Percentiles rank a stretch among this genome's conserved stretches.
phyloP scores from a whole-genome alignment of 2,797 vertebrate genomes.

The Pseudotriccus pelzelni region DNA sequence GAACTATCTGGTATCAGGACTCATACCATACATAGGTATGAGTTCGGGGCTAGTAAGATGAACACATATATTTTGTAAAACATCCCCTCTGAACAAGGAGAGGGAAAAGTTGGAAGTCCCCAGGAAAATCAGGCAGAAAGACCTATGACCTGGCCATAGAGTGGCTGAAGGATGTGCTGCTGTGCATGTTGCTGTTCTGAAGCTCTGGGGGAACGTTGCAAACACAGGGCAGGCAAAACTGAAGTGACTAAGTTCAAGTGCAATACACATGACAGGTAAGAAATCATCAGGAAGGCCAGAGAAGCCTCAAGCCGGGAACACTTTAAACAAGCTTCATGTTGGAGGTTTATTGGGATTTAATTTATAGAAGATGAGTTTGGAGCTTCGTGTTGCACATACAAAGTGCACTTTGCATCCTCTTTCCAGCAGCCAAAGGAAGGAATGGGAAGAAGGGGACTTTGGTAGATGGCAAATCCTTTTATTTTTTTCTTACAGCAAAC shows the following conservation, averaged over 20 bases:
- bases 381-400: accelerated
- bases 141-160: background rate
- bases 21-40: background rate
- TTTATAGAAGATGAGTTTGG: background rate
- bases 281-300: background rate
- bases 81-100: background rate
- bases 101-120: background rate
- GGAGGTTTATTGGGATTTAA: background rate
- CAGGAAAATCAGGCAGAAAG: background rate
- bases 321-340: background rate
- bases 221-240: background rate
- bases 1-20: background rate
- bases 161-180: background rate
- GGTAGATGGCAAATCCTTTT: background rate
- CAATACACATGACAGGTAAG: background rate
- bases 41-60: background rate
- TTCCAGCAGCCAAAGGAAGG: background rate
- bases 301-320: background rate
- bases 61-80: background rate
- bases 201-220: background rate
- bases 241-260: background rate
- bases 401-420: background rate
- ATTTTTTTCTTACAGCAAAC: background rate
- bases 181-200: accelerated
- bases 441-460: background rate